Evolutionary conservation across 2,888 invertebrate genomes (phyloP).

Genomic region (Hypolimnas misippus): DNA sequence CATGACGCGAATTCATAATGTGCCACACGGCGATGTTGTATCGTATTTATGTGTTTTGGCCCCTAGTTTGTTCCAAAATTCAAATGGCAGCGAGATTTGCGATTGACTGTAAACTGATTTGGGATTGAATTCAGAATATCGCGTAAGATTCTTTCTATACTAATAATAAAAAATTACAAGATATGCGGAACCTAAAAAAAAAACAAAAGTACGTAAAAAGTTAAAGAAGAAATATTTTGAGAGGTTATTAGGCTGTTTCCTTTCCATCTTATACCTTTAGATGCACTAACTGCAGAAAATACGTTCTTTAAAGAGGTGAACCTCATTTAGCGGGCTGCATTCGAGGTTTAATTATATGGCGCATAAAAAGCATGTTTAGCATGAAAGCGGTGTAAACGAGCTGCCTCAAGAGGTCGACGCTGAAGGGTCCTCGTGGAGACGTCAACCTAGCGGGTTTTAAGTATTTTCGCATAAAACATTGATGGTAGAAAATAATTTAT

Average conservation of each 20-base stretch:
- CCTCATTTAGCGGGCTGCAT: constrained; percentile 22
- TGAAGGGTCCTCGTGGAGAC: constrained; percentile 49
- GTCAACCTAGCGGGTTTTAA: constrained; percentile 43
- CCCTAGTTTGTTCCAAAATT: no score
- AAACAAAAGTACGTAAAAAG: neutral
- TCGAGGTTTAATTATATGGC: constrained; percentile 43
- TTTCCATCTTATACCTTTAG: constrained; percentile 15
- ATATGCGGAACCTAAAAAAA: no score
- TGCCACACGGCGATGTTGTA: no score
- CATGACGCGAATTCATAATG: no score
- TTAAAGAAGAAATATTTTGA: neutral
- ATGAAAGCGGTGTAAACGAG: constrained; percentile 47
- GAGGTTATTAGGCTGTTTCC: constrained; percentile 21
- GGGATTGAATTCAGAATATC: no score
- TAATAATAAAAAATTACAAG: neutral
- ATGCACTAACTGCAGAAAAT: constrained; percentile 18
- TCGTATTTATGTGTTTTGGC: no score
- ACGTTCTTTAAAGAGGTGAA: constrained; percentile 15
- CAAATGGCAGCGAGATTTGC: no score
- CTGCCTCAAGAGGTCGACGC: constrained; percentile 41
- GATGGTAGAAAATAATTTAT: constrained; percentile 24
- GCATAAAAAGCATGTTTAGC: constrained; percentile 46
- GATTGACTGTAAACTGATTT: no score
- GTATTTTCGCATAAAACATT: constrained; percentile 37
- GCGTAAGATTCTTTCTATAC: no score